These are phyloP conservation scores for Diglossa brunneiventris DNA, from an alignment of 2,113 vertebrate species.

Conservation along the genomic window DNA sequence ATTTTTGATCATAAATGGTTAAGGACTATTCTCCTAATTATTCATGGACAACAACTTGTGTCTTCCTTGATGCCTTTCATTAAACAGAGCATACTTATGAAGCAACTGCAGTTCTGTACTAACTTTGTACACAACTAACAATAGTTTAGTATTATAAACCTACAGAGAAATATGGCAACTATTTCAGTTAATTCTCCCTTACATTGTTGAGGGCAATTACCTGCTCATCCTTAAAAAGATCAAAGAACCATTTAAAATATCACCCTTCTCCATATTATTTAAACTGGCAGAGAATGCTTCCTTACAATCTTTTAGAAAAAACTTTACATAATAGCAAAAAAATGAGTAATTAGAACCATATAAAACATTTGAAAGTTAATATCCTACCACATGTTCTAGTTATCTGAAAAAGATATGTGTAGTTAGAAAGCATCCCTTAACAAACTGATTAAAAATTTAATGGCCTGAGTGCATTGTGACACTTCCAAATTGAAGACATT, in stretches of 20 bases:
- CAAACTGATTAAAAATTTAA: neutral
- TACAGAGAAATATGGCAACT: slow-evolving; percentile 19
- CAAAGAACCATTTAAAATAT: neutral
- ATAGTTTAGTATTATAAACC: neutral
- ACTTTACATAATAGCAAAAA: neutral
- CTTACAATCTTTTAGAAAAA: neutral
- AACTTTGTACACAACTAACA: neutral
- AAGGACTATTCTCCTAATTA: slow-evolving; percentile 51
- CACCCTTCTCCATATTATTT: neutral
- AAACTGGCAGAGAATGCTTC: neutral
- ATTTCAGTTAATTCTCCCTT: slow-evolving; percentile 1
- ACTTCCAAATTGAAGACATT: neutral
- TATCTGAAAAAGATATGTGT: neutral
- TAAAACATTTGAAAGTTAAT: neutral
- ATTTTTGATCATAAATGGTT: slow-evolving; percentile 48
- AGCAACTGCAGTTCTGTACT: neutral
- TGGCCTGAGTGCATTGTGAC: neutral
- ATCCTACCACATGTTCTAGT: neutral
- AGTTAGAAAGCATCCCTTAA: neutral
- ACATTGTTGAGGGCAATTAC: neutral
- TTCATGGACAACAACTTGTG: neutral
- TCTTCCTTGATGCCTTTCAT: slow-evolving; percentile 28
- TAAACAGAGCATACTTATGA: neutral
- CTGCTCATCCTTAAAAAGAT: neutral
- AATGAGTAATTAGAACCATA: neutral